phyloP scores from a whole-genome alignment of 2,113 vertebrate species.

The Urocolius indicus region DNA sequence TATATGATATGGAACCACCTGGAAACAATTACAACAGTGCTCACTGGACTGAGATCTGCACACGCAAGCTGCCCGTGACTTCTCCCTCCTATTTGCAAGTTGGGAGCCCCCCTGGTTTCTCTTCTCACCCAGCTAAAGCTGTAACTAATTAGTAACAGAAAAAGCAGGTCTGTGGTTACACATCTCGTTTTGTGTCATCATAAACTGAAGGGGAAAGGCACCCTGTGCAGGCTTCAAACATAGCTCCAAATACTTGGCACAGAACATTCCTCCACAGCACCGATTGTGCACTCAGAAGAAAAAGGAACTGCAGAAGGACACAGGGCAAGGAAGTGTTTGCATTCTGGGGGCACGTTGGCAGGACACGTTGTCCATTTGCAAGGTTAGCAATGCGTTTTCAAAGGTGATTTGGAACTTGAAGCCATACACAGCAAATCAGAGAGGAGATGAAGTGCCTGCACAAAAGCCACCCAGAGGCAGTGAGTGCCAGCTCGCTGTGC shows the following conservation, averaged over 20 bases:
- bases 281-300: background rate
- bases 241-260: background rate
- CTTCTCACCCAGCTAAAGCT: conserved; percentile 10
- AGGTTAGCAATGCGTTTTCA: background rate
- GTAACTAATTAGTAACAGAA: conserved; percentile 30
- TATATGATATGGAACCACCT: background rate
- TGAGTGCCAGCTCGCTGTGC: background rate
- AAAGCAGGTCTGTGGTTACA: conserved; percentile 27
- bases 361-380: background rate
- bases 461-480: background rate
- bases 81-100: background rate
- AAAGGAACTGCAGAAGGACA: background rate
- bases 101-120: background rate
- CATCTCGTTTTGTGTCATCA: background rate
- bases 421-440: background rate
- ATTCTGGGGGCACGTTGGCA: background rate
- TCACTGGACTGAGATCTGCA: background rate
- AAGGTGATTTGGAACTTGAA: background rate
- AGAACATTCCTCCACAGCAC: background rate
- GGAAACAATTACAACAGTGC: background rate
- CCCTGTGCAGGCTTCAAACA: background rate
- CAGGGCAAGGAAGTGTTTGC: background rate
- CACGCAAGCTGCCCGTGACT: background rate
- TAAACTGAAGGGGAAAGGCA: background rate
- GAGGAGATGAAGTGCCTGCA: background rate